A percentile compares a stretch with the other conserved stretches of the same genome.
phyloP scores from a whole-genome alignment of 2,888 invertebrate genomes.

The Aspidiotus rigidus region DNA sequence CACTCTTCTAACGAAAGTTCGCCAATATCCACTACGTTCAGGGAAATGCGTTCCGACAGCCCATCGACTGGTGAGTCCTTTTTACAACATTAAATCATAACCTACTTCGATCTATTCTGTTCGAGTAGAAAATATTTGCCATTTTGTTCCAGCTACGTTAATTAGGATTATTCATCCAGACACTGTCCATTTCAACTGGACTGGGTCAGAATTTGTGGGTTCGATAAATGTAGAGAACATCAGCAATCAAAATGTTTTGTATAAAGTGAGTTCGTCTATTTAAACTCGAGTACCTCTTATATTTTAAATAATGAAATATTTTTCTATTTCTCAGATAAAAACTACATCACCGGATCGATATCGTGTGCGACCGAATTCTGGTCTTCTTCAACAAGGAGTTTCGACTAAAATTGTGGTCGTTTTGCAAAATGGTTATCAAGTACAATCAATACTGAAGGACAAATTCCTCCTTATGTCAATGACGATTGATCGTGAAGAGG shows the following conservation, averaged over 20 bases:
- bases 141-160: slow-evolving; percentile 13
- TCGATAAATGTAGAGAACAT: slow-evolving; percentile 32
- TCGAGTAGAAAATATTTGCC: too few relatives aligned
- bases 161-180: slow-evolving; percentile 30
- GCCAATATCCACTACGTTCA: slow-evolving; percentile 21
- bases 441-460: slow-evolving; percentile 59
- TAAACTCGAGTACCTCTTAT: not conserved
- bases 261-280: slow-evolving; percentile 25
- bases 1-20: slow-evolving; percentile 29
- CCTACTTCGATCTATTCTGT: too few relatives aligned
- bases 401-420: slow-evolving; percentile 60
- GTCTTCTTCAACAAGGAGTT: slow-evolving; percentile 58
- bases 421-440: slow-evolving; percentile 62
- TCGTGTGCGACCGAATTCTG: slow-evolving; percentile 80
- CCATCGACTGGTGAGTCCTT: not conserved
- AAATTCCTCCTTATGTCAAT: slow-evolving; percentile 83
- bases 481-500: slow-evolving; percentile 51
- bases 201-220: slow-evolving; percentile 27
- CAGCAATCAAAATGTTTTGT: slow-evolving; percentile 31
- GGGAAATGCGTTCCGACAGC: slow-evolving; percentile 8
- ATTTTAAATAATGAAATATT: not conserved
- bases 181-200: slow-evolving; percentile 31
- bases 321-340: slow-evolving; percentile 59
- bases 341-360: slow-evolving; percentile 94
- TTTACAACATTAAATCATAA: too few relatives aligned